These are phyloP conservation scores for Butorides virescens DNA, from an alignment of 2,113 vertebrate genomes.

Conservation along the genomic window DNA sequence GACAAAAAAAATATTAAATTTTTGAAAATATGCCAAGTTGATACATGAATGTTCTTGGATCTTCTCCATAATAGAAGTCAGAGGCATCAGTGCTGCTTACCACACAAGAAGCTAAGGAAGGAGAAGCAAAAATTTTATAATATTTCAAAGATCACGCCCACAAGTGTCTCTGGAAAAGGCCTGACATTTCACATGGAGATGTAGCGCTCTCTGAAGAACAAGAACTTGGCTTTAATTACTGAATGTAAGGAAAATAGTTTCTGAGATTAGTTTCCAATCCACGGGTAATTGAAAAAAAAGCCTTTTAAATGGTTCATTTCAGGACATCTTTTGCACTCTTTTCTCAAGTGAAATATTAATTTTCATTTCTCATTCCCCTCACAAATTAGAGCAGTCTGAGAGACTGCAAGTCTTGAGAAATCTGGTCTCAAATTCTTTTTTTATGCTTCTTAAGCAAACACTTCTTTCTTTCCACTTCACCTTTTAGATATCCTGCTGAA, in stretches of 20 bases:
- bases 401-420: constrained; percentile 9
- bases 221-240: constrained; percentile 4
- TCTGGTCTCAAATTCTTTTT: background rate
- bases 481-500: background rate
- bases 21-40: constrained; percentile 36
- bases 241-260: constrained; percentile 4
- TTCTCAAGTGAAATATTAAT: constrained; percentile 35
- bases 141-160: background rate
- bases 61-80: constrained; percentile 35
- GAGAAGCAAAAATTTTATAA: background rate
- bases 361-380: constrained; percentile 7
- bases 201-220: background rate
- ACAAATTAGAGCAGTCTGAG: background rate
- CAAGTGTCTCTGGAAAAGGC: background rate
- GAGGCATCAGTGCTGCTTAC: constrained; percentile 25
- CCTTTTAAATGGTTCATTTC: constrained; percentile 19
- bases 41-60: constrained; percentile 49
- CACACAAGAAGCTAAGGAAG: constrained; percentile 9
- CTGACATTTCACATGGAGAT: constrained; percentile 8
- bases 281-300: background rate
- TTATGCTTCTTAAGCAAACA: background rate
- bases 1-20: background rate
- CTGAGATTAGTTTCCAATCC: constrained; percentile 6
- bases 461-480: background rate
- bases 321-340: constrained; percentile 4